Percentiles rank a stretch among this genome's conserved stretches.
Evolutionary conservation across 2,888 invertebrate species (phyloP).

Genomic region (Emesis russula): DNA sequence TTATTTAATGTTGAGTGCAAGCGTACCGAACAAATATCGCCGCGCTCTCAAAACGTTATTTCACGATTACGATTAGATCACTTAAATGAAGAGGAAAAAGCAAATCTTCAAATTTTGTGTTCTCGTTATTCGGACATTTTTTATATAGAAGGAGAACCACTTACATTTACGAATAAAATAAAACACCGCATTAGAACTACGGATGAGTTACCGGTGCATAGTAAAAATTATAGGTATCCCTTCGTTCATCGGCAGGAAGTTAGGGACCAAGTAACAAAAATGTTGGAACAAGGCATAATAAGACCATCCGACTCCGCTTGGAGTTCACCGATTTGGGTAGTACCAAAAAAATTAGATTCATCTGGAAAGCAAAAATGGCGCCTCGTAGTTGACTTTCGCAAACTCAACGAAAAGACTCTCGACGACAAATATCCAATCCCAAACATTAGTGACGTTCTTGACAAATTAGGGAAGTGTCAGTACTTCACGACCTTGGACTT

Average conservation of each 20-base stretch:
- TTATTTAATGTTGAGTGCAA: slow-evolving; percentile 3
- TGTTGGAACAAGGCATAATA: slow-evolving; percentile 9
- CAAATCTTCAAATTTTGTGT: background rate
- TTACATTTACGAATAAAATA: background rate
- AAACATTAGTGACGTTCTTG: background rate
- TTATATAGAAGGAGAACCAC: no score
- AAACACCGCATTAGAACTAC: background rate
- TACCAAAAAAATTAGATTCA: no score
- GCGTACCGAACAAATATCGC: background rate
- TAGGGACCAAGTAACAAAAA: background rate
- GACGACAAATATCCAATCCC: no score
- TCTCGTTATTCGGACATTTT: background rate
- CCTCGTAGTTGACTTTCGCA: no score
- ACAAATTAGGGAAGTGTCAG: background rate
- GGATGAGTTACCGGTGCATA: background rate
- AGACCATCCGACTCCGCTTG: slow-evolving; percentile 12
- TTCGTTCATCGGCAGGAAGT: background rate
- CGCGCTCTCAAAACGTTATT: background rate
- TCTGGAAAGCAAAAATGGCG: no score
- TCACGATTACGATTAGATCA: background rate
- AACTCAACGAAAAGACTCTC: background rate
- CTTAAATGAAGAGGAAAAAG: background rate
- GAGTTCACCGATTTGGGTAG: no score
- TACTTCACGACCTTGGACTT: background rate
- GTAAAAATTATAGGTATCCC: background rate